phyloP scores from a whole-genome alignment of 2,797 vertebrate species.

The Xiphophorus birchmanni region DNA sequence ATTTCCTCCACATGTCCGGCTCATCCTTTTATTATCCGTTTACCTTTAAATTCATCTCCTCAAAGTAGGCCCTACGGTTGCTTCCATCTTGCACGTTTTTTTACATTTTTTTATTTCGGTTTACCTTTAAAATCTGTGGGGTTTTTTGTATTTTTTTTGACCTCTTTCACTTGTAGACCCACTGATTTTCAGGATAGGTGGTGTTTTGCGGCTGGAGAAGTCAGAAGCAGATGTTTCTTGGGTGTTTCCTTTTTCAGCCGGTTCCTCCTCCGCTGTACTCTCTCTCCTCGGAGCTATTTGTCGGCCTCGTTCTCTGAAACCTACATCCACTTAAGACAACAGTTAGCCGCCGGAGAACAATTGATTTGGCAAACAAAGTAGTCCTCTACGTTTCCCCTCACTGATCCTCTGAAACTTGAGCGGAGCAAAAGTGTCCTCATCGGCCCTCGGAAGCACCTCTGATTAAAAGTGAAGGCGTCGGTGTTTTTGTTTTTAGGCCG shows the following conservation, averaged over 20 bases:
- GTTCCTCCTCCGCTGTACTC: slow-evolving; percentile 36
- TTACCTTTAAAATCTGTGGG: neutral
- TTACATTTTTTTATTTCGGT: neutral
- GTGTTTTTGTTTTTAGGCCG: slow-evolving; percentile 32
- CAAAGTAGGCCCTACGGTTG: neutral
- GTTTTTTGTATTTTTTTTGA: neutral
- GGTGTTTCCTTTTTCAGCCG: slow-evolving; percentile 11
- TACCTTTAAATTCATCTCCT: neutral
- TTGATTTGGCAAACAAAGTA: slow-evolving; percentile 60
- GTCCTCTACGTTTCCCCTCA: slow-evolving; percentile 40
- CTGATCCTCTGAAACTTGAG: slow-evolving; percentile 28
- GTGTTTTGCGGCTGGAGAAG: slow-evolving; percentile 7
- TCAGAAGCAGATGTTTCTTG: slow-evolving; percentile 20
- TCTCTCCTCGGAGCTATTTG: slow-evolving; percentile 44
- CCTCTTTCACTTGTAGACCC: neutral
- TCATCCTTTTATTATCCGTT: neutral
- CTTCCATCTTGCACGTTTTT: neutral
- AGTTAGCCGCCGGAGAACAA: slow-evolving; percentile 55
- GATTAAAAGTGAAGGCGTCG: slow-evolving; percentile 54
- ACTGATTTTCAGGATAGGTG: neutral
- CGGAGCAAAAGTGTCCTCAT: slow-evolving; percentile 51
- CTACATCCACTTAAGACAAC: slow-evolving; percentile 45
- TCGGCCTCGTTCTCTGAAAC: slow-evolving; percentile 52
- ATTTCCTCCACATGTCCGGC: neutral
- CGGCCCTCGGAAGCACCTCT: slow-evolving; percentile 46